phyloP scores from a whole-genome alignment of 2,797 vertebrate genomes.

The Eulemur mongoz region DNA sequence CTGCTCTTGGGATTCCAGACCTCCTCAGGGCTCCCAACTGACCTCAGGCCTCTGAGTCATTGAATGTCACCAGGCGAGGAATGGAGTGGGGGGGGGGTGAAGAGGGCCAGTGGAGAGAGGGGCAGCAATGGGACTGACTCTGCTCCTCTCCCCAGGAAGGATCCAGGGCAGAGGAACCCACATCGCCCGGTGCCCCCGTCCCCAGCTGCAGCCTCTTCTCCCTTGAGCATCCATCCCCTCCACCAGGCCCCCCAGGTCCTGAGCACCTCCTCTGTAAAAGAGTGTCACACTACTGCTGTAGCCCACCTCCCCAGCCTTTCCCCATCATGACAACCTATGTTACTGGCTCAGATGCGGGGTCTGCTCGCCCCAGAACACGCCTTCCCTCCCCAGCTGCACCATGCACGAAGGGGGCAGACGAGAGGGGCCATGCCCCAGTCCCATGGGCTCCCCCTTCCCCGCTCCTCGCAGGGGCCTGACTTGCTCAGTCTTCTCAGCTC shows the following conservation, averaged over 20 bases:
- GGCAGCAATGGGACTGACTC: not conserved
- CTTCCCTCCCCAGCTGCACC: constrained; percentile 7
- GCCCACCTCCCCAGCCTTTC: not conserved
- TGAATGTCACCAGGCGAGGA: not conserved
- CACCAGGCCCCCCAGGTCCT: not conserved
- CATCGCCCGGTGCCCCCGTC: not conserved
- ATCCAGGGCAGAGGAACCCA: constrained; percentile 43
- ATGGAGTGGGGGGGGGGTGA: not conserved
- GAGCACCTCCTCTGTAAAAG: not conserved
- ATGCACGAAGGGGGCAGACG: constrained; percentile 1
- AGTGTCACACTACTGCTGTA: not conserved
- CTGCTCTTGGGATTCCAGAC: constrained; percentile 34
- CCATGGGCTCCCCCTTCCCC: not conserved
- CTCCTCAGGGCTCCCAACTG: constrained; percentile 39
- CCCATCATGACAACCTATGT: constrained; percentile 4
- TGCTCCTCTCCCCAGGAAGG: not conserved
- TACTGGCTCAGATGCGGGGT: constrained; percentile 42
- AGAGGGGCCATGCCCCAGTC: not conserved
- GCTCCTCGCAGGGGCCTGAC: constrained; percentile 13
- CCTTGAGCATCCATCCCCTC: not conserved
- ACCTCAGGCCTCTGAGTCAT: constrained; percentile 65
- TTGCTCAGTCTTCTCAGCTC: constrained; percentile 54
- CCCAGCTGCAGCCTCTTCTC: constrained; percentile 3
- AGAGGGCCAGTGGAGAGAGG: not conserved
- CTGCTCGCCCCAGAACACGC: not conserved